Conservation (phyloP, 1,140 invertebrate species). For the Drosophila arawakana region DNA sequence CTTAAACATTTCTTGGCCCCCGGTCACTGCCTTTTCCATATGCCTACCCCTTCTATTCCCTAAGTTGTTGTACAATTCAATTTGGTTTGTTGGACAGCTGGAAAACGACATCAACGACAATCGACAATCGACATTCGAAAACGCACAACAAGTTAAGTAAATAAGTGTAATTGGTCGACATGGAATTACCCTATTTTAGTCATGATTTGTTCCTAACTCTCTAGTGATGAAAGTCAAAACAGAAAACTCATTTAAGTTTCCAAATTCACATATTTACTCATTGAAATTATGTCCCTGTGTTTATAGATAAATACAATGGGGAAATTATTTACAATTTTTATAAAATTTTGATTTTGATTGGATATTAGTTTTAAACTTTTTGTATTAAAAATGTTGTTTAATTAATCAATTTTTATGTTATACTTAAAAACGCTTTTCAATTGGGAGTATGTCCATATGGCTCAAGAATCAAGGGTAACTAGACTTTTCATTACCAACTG, state of each 20-base stretch:
- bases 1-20: not conserved
- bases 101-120: slow-evolving; percentile 46
- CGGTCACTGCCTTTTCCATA: not conserved
- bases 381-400: no score
- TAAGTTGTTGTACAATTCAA: slow-evolving; percentile 69
- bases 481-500: no score
- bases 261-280: no score
- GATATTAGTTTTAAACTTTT: no score
- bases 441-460: no score
- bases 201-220: not conserved
- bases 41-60: slow-evolving; percentile 11
- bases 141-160: not conserved
- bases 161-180: not conserved
- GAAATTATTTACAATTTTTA: no score
- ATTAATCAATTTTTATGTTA: no score
- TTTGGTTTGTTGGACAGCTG: slow-evolving; percentile 67
- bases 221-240: not conserved
- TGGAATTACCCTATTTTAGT: slow-evolving; percentile 4
- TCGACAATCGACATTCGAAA: not conserved
- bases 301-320: no score
- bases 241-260: not conserved
- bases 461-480: no score
- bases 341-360: no score
- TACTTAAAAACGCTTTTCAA: no score
- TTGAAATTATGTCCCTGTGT: no score